These are phyloP conservation scores for Phylloscopus trochilus DNA, from an alignment of 2,113 vertebrate genomes.

Conservation along the genomic window DNA sequence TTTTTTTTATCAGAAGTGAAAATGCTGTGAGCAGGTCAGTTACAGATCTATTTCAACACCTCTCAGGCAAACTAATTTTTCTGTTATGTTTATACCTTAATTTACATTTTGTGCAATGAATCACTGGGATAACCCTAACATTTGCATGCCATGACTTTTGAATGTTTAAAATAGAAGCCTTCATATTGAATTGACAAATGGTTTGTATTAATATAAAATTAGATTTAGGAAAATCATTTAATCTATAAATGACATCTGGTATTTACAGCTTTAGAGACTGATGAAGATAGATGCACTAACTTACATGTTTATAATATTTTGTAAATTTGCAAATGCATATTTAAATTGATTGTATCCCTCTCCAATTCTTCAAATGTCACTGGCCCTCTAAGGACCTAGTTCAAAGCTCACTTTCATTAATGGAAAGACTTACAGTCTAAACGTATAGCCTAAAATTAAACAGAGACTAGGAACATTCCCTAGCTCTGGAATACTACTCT, in stretches of 20 bases:
- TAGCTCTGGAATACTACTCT: not conserved
- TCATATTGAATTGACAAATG: conserved; percentile 48
- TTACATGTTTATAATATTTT: conserved; percentile 55
- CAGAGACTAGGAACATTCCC: not conserved
- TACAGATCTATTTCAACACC: not conserved
- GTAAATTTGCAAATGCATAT: conserved; percentile 59
- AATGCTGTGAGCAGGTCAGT: not conserved
- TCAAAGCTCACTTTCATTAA: conserved; percentile 16
- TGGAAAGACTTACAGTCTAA: not conserved
- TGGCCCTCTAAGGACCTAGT: not conserved
- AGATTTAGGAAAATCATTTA: conserved; percentile 57
- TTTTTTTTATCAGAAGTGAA: not conserved
- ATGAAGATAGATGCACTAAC: conserved; percentile 51
- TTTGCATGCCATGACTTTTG: conserved; percentile 46
- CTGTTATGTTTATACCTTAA: conserved; percentile 12
- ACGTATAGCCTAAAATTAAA: not conserved
- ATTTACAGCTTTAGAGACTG: conserved; percentile 56
- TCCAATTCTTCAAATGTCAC: conserved; percentile 41
- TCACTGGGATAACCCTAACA: conserved; percentile 35
- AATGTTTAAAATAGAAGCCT: conserved; percentile 41
- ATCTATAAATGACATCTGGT: conserved; percentile 52
- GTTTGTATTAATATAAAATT: conserved; percentile 55
- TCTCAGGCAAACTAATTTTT: conserved; percentile 15
- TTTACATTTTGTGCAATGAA: conserved; percentile 44
- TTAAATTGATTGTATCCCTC: conserved; percentile 48